These are phyloP conservation scores for Thecophora atra DNA, from an alignment of 2,888 invertebrate genomes.

Conservation along the genomic window DNA sequence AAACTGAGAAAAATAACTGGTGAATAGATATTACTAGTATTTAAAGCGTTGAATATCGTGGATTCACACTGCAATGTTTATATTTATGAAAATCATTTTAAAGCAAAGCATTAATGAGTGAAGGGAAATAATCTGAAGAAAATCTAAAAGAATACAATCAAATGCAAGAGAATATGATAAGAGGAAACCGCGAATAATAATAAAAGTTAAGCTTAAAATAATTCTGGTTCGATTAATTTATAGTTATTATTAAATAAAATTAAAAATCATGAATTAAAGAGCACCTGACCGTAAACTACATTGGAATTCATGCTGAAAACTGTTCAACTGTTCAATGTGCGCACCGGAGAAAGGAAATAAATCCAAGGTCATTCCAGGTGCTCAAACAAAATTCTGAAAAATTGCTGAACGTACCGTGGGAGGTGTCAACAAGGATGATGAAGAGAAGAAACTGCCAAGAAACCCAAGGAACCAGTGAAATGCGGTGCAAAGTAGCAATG, in stretches of 20 bases:
- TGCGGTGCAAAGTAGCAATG: background rate
- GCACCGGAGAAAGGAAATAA: background rate
- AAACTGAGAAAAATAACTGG: background rate
- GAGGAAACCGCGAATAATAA: too few species aligned
- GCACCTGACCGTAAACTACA: background rate
- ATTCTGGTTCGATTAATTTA: too few species aligned
- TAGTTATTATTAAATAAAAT: too few species aligned
- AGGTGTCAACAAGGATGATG: background rate
- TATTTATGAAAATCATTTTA: too few species aligned
- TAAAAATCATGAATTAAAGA: too few species aligned
- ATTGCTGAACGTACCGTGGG: conserved; percentile 21
- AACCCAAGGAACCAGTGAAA: background rate
- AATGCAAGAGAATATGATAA: too few species aligned
- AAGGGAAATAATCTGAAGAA: too few species aligned
- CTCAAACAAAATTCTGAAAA: conserved; percentile 17
- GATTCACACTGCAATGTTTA: background rate
- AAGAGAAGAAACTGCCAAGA: too few species aligned
- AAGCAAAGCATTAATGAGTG: too few species aligned
- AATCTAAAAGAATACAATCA: background rate
- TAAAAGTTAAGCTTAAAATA: too few species aligned
- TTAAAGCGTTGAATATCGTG: background rate
- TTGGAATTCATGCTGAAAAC: background rate
- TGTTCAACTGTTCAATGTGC: background rate
- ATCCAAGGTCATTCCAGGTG: background rate
- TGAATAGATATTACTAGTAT: background rate